These are phyloP conservation scores for Microcebus griseorufus DNA, from an alignment of 2,113 vertebrate genomes.

Conservation along the genomic window DNA sequence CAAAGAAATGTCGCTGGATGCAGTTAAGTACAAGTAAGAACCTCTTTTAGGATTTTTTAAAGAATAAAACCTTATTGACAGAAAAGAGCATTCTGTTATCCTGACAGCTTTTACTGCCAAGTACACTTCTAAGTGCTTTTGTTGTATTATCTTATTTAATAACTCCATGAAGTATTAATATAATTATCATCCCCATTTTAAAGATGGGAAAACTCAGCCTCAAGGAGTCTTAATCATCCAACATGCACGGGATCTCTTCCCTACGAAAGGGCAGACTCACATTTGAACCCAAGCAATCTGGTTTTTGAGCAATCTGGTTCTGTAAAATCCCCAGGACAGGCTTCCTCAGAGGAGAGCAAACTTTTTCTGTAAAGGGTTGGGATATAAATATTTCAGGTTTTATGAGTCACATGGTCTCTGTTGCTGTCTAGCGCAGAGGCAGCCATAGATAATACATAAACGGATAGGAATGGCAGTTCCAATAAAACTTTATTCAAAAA, in stretches of 20 bases:
- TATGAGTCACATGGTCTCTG: accelerated
- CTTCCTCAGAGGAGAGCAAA: background rate
- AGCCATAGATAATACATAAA: accelerated
- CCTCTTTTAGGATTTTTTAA: background rate
- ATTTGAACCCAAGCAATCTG: background rate
- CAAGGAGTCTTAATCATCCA: background rate
- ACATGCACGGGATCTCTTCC: background rate
- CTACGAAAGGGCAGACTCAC: background rate
- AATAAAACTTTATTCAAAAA: background rate
- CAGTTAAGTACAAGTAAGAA: background rate
- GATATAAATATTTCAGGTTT: background rate
- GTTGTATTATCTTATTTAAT: background rate
- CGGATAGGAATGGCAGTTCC: background rate
- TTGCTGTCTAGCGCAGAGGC: background rate
- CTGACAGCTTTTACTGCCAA: background rate
- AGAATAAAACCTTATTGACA: background rate
- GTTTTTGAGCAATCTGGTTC: background rate
- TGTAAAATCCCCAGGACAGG: background rate
- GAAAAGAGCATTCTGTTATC: too few relatives aligned
- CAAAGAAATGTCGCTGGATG: background rate
- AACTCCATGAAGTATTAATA: background rate
- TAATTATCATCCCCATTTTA: background rate
- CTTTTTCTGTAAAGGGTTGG: background rate
- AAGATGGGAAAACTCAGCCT: background rate
- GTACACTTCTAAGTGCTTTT: background rate